Evolutionary conservation across 2,888 invertebrate genomes (phyloP).

Genomic region (Hartigia nigra): DNA sequence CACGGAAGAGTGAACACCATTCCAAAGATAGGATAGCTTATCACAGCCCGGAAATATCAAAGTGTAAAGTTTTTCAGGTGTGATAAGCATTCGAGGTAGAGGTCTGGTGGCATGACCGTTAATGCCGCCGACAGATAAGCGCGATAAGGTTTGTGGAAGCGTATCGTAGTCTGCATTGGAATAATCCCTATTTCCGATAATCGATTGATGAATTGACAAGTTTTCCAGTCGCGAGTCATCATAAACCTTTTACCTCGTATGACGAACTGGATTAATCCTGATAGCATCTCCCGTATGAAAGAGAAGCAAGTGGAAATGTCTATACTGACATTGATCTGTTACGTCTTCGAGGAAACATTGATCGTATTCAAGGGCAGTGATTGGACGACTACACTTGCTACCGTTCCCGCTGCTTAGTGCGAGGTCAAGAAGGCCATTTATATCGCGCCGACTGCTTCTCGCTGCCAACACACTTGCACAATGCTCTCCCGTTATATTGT

Average conservation of each 20-base stretch:
- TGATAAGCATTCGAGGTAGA: neutral
- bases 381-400: neutral
- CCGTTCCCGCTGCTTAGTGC: neutral
- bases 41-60: neutral
- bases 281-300: neutral
- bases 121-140: neutral
- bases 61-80: neutral
- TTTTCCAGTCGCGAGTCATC: neutral
- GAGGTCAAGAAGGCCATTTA: neutral
- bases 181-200: neutral
- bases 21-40: neutral
- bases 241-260: neutral
- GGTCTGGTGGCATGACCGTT: neutral
- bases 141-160: neutral
- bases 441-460: neutral
- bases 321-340: neutral
- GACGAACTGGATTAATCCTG: neutral
- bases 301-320: neutral
- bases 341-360: neutral
- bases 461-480: neutral
- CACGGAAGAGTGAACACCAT: neutral
- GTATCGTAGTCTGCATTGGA: neutral
- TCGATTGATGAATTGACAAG: neutral
- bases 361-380: neutral
- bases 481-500: neutral